Conservation (phyloP, 2,113 vertebrate species). For the Ovibos moschatus region DNA sequence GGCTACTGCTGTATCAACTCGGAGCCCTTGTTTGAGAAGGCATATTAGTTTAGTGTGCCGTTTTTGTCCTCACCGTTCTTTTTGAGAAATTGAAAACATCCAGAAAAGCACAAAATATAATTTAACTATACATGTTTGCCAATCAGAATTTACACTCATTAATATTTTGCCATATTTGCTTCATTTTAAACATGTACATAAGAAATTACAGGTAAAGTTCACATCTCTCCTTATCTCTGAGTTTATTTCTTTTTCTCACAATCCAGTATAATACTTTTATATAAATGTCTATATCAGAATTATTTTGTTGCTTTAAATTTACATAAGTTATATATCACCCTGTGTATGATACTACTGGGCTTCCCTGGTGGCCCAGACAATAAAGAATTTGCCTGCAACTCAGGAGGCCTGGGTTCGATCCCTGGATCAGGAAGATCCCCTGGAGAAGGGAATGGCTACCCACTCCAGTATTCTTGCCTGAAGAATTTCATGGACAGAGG, state of each 20-base stretch:
- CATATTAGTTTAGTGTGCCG: neutral
- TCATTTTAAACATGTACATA: neutral
- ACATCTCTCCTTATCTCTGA: neutral
- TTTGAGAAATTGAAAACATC: neutral
- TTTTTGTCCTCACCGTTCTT: neutral
- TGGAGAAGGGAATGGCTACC: neutral
- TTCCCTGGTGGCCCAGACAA: neutral
- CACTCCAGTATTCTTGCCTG: neutral
- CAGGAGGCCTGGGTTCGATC: neutral
- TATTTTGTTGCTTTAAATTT: neutral
- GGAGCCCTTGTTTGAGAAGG: neutral
- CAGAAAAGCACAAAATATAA: neutral
- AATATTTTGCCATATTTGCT: neutral
- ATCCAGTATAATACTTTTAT: neutral
- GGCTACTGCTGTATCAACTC: neutral
- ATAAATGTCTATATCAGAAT: neutral
- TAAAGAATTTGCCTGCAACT: neutral
- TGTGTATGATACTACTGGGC: neutral
- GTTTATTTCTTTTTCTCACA: neutral
- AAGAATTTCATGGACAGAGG: neutral
- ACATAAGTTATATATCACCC: neutral
- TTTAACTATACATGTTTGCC: neutral
- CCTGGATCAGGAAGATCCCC: neutral
- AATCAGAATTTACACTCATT: neutral
- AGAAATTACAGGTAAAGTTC: neutral